phyloP scores from a whole-genome alignment of 2,888 invertebrate species.

The Harpalus rubripes region DNA sequence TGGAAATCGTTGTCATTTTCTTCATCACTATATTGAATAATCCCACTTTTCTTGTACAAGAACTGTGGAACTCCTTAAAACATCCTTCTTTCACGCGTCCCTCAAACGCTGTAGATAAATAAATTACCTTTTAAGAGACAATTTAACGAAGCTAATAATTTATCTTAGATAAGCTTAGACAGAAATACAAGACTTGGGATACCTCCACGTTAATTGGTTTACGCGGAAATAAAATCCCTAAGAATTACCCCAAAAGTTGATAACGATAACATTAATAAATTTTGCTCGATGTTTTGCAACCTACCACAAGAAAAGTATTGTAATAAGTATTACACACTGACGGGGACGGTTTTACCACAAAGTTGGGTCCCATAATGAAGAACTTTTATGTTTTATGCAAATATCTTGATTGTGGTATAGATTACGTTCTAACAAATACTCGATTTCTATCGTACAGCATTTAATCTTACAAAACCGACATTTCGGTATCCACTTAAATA shows the following conservation, averaged over 20 bases:
- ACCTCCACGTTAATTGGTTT: conserved; percentile 34
- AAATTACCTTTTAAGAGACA: conserved; percentile 54
- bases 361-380: too few relatives aligned
- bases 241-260: conserved; percentile 18
- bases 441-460: too few relatives aligned
- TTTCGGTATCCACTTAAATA: too few relatives aligned
- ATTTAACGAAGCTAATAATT: conserved; percentile 55
- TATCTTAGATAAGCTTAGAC: conserved; percentile 47
- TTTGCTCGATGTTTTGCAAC: background rate
- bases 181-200: background rate
- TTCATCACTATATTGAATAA: conserved; percentile 11
- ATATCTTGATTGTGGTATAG: too few relatives aligned
- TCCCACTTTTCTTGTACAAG: background rate
- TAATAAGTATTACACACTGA: too few relatives aligned
- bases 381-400: too few relatives aligned
- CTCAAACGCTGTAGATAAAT: conserved; percentile 39
- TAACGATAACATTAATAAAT: background rate
- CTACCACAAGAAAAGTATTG: too few relatives aligned
- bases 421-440: too few relatives aligned
- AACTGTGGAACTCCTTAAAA: background rate
- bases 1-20: background rate
- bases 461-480: too few relatives aligned
- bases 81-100: conserved; percentile 18
- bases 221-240: conserved; percentile 15
- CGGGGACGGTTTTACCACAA: too few relatives aligned